A percentile compares a stretch with the other conserved stretches of the same genome.
These are phyloP conservation scores for Leucophenga montana DNA, from an alignment of 2,888 invertebrate genomes.

Conservation along the genomic window DNA sequence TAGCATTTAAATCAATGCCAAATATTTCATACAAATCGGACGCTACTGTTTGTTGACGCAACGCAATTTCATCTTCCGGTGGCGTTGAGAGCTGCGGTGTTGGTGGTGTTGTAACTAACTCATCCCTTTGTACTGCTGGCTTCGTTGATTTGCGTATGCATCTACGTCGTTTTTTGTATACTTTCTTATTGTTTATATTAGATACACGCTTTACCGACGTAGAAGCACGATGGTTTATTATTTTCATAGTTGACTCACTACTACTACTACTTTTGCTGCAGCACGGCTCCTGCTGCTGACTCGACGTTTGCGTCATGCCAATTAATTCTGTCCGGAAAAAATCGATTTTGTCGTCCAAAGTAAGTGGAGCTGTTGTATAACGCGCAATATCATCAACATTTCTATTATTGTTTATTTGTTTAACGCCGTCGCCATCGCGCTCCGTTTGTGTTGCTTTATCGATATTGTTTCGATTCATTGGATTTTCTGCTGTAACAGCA, in stretches of 20 bases:
- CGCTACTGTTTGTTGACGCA: conserved; percentile 61
- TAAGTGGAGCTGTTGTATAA: conserved; percentile 26
- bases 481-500: conserved; percentile 42
- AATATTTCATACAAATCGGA: conserved; percentile 67
- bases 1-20: conserved; percentile 57
- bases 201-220: too few species aligned
- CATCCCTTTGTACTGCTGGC: too few species aligned
- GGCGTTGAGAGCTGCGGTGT: conserved; percentile 33
- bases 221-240: too few species aligned
- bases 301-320: too few species aligned
- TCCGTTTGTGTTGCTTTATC: conserved; percentile 48
- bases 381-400: neutral
- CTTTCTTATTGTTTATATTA: too few species aligned
- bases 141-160: too few species aligned
- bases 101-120: conserved; percentile 4
- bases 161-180: too few species aligned
- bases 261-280: too few species aligned
- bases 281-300: too few species aligned
- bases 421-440: neutral
- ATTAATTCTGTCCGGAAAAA: conserved; percentile 61
- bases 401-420: conserved; percentile 26
- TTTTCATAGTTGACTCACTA: too few species aligned
- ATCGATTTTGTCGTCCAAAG: conserved; percentile 65
- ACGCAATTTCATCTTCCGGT: conserved; percentile 64
- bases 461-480: neutral